Percentiles rank a stretch among this genome's conserved stretches.
Evolutionary conservation across 1,140 invertebrate genomes (phyloP).

Genomic region (Rhynchophorus ferrugineus): DNA sequence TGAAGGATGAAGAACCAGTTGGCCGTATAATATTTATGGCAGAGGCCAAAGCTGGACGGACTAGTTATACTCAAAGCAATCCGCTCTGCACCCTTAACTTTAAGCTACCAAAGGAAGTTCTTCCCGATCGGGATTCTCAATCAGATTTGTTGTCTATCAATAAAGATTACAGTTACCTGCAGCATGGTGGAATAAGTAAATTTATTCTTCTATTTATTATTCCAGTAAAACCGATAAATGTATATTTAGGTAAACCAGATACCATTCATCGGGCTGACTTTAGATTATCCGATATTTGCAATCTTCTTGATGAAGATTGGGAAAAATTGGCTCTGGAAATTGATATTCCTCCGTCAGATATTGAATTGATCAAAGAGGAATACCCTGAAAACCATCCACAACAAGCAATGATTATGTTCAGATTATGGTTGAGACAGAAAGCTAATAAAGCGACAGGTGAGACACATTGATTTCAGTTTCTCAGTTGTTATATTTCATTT

Average conservation of each 20-base stretch:
- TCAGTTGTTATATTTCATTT: not conserved
- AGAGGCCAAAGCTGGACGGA: slow-evolving; percentile 75
- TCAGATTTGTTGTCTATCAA: slow-evolving; percentile 60
- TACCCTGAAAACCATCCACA: slow-evolving; percentile 61
- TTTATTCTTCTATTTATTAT: slow-evolving; percentile 14
- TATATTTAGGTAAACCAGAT: slow-evolving; percentile 48
- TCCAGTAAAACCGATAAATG: slow-evolving; percentile 4
- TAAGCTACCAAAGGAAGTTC: slow-evolving; percentile 68
- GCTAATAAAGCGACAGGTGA: slow-evolving; percentile 58
- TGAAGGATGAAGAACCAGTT: slow-evolving; percentile 62
- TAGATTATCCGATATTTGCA: slow-evolving; percentile 69
- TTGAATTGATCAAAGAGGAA: slow-evolving; percentile 63
- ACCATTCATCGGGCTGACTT: slow-evolving; percentile 69
- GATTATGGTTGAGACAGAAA: slow-evolving; percentile 59
- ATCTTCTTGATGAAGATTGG: slow-evolving; percentile 70
- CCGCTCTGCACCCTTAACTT: slow-evolving; percentile 90
- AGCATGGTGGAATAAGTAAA: slow-evolving; percentile 50
- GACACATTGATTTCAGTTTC: not conserved
- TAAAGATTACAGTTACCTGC: slow-evolving; percentile 58
- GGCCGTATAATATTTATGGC: slow-evolving; percentile 92
- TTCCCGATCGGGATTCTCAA: slow-evolving; percentile 62
- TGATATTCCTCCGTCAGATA: slow-evolving; percentile 60
- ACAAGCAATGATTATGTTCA: slow-evolving; percentile 67
- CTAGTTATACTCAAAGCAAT: slow-evolving; percentile 71
- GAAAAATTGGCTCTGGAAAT: slow-evolving; percentile 59